phyloP scores from a whole-genome alignment of 1,140 invertebrate genomes.

The Penaeus indicus region DNA sequence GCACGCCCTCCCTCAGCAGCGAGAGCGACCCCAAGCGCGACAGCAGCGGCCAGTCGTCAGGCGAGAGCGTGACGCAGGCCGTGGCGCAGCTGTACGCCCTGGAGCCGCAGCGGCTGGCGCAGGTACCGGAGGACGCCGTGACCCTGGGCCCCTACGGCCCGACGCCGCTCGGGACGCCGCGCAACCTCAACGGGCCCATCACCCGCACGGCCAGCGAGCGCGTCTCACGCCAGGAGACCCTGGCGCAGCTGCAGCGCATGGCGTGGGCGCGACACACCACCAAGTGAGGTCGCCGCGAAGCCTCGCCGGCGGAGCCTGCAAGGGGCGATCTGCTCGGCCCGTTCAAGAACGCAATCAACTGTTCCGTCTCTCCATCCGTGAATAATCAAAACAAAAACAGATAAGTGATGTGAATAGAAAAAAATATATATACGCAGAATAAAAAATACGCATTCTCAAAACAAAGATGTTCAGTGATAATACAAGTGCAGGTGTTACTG shows the following conservation, averaged over 20 bases:
- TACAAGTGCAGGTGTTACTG: no score
- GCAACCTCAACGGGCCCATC: slow-evolving; percentile 75
- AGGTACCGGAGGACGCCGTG: slow-evolving; percentile 65
- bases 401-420: no score
- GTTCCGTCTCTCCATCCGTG: no score
- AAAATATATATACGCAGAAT: no score
- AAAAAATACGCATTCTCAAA: no score
- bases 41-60: slow-evolving; percentile 66
- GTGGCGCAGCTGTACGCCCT: slow-evolving; percentile 72
- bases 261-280: slow-evolving; percentile 89
- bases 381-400: no score
- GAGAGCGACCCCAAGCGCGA: slow-evolving; percentile 60
- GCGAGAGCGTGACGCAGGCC: slow-evolving; percentile 68
- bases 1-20: slow-evolving; percentile 52
- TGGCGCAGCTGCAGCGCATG: slow-evolving; percentile 84
- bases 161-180: slow-evolving; percentile 65
- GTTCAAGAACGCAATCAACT: no score
- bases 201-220: slow-evolving; percentile 87
- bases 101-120: slow-evolving; percentile 67
- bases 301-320: background rate
- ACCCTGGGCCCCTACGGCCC: slow-evolving; percentile 60
- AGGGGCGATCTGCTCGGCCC: no score
- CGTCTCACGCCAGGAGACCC: slow-evolving; percentile 84
- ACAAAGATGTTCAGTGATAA: no score
- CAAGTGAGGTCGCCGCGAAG: slow-evolving; percentile 74